phyloP scores from a whole-genome alignment of 2,888 invertebrate genomes.

The Sesamia inferens region DNA sequence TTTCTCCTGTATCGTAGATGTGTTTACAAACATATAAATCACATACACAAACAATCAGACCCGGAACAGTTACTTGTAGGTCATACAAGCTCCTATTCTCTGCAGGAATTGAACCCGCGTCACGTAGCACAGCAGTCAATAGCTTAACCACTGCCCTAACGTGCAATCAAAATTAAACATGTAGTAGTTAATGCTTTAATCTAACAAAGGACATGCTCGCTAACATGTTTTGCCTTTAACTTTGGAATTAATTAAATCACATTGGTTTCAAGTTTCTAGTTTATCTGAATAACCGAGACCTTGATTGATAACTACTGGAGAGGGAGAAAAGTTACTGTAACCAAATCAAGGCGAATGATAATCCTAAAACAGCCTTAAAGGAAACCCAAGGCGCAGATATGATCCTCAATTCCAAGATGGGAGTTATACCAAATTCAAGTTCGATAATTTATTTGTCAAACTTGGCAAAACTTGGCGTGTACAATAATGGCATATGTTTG shows the following conservation, averaged over 20 bases:
- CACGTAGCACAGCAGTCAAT: too few species aligned
- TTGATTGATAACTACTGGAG: neutral
- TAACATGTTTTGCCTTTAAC: neutral
- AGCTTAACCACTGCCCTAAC: too few species aligned
- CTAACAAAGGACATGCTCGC: neutral
- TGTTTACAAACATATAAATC: too few species aligned
- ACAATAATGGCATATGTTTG: slow-evolving; percentile 60
- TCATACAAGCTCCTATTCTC: too few species aligned
- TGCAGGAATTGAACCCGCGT: too few species aligned
- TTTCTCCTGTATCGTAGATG: too few species aligned
- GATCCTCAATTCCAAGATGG: slow-evolving; percentile 11
- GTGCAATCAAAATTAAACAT: neutral
- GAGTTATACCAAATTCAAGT: slow-evolving; percentile 41
- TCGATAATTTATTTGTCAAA: slow-evolving; percentile 50
- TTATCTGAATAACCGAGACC: neutral
- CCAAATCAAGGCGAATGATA: neutral
- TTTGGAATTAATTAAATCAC: neutral
- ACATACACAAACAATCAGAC: too few species aligned
- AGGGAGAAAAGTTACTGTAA: neutral
- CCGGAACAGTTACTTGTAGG: too few species aligned
- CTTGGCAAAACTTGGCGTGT: slow-evolving; percentile 45
- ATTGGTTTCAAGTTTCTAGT: neutral
- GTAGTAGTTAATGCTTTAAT: neutral
- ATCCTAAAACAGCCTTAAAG: neutral
- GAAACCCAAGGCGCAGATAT: slow-evolving; percentile 17